phyloP scores from a whole-genome alignment of 2,797 vertebrate species.

The Neosilurus mollespiculum region DNA sequence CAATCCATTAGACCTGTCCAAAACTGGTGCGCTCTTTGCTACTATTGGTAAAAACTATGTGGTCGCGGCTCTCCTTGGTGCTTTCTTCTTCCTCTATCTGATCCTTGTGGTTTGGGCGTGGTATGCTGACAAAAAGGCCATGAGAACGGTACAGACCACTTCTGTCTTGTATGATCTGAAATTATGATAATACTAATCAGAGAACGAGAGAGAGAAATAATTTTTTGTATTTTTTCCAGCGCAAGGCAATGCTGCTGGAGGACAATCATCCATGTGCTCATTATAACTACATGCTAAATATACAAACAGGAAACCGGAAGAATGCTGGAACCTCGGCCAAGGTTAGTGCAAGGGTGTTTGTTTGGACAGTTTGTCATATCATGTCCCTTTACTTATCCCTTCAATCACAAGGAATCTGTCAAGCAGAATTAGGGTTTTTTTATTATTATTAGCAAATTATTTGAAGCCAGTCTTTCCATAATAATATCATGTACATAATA shows the following conservation, averaged over 20 bases:
- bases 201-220: neutral
- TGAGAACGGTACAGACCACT: constrained; percentile 68
- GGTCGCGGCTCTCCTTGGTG: constrained; percentile 74
- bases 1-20: constrained; percentile 72
- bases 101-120: constrained; percentile 75
- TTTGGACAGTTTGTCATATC: too few species aligned
- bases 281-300: constrained; percentile 77
- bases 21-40: constrained; percentile 71
- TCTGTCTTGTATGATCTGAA: neutral
- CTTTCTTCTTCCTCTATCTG: constrained; percentile 76
- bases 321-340: constrained; percentile 78
- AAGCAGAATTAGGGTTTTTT: too few species aligned
- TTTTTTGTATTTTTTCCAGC: constrained; percentile 61
- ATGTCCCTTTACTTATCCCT: neutral
- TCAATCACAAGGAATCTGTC: neutral
- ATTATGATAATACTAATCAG: neutral
- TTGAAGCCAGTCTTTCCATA: neutral
- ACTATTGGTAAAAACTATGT: constrained; percentile 75
- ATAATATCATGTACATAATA: neutral
- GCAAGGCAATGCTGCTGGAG: constrained; percentile 78
- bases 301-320: constrained; percentile 79
- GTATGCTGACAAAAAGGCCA: constrained; percentile 75
- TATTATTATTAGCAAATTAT: neutral
- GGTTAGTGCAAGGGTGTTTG: constrained; percentile 59
- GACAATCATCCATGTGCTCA: constrained; percentile 76